These are phyloP conservation scores for Cantharis rustica DNA, from an alignment of 2,888 invertebrate genomes.

Conservation along the genomic window DNA sequence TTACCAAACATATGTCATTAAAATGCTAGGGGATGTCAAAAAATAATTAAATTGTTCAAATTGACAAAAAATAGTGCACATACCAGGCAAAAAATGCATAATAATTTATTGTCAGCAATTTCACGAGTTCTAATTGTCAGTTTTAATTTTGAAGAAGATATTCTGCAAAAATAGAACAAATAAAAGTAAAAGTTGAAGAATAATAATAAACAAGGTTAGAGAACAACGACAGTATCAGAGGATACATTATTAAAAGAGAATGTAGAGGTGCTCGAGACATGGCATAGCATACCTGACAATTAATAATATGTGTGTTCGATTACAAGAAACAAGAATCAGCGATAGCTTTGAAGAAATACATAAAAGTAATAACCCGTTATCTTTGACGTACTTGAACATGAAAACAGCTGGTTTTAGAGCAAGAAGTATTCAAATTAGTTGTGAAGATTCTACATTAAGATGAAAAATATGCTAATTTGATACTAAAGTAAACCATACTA, in stretches of 20 bases:
- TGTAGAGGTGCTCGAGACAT: background rate
- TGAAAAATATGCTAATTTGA: too few relatives aligned
- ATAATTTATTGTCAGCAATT: background rate
- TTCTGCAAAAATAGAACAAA: too few relatives aligned
- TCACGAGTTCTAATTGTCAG: too few relatives aligned
- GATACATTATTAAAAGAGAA: background rate
- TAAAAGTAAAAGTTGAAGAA: too few relatives aligned
- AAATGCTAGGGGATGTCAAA: background rate
- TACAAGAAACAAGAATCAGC: background rate
- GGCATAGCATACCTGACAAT: background rate
- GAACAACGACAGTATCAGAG: background rate
- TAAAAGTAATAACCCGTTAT: background rate
- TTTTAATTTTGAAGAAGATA: too few relatives aligned
- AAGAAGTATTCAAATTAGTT: background rate
- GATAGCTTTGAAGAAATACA: too few relatives aligned
- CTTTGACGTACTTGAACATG: background rate
- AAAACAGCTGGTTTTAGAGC: background rate
- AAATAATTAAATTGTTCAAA: background rate
- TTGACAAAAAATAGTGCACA: background rate
- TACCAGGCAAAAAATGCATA: background rate
- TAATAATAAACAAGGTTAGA: background rate
- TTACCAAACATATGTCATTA: background rate
- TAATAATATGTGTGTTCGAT: background rate
- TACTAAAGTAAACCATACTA: too few relatives aligned
- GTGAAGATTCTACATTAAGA: too few relatives aligned